A percentile compares a stretch with the other conserved stretches of the same genome.
Conservation (phyloP, 2,113 vertebrate genomes). For the Dolichallabes microphthalmus region DNA sequence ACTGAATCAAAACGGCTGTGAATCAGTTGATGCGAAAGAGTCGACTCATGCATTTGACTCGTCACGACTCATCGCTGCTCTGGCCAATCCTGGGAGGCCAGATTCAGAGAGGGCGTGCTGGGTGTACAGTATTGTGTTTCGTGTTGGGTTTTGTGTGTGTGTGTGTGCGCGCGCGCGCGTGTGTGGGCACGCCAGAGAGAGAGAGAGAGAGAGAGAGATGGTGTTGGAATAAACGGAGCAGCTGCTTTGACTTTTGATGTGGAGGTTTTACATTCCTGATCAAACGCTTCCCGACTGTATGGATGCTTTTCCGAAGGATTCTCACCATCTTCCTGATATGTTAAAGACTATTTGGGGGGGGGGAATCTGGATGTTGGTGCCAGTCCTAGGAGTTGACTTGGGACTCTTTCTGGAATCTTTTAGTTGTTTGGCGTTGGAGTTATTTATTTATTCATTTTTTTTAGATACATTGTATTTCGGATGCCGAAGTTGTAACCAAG, state of each 20-base stretch:
- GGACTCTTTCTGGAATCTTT: too few species aligned
- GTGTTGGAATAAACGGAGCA: slow-evolving; percentile 2
- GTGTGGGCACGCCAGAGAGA: background rate
- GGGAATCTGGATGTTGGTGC: background rate
- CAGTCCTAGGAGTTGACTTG: background rate
- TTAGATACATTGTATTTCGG: background rate
- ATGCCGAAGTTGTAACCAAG: background rate
- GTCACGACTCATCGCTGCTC: background rate
- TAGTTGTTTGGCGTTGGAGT: background rate
- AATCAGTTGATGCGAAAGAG: background rate
- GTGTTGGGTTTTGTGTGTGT: background rate
- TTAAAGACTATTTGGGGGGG: background rate
- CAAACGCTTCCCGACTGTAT: background rate
- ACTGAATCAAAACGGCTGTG: background rate
- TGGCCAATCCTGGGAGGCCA: background rate
- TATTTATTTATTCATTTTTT: too few species aligned
- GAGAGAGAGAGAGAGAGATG: background rate
- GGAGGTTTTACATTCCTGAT: background rate
- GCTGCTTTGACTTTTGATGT: slow-evolving; percentile 3
- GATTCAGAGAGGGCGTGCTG: background rate
- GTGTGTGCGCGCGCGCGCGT: too few species aligned
- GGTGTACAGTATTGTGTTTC: background rate
- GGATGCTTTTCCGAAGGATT: background rate
- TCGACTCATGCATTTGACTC: slow-evolving; percentile 5
- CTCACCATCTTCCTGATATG: background rate